Conservation (phyloP, 2,113 vertebrate genomes). For the Thryonomys swinderianus region DNA sequence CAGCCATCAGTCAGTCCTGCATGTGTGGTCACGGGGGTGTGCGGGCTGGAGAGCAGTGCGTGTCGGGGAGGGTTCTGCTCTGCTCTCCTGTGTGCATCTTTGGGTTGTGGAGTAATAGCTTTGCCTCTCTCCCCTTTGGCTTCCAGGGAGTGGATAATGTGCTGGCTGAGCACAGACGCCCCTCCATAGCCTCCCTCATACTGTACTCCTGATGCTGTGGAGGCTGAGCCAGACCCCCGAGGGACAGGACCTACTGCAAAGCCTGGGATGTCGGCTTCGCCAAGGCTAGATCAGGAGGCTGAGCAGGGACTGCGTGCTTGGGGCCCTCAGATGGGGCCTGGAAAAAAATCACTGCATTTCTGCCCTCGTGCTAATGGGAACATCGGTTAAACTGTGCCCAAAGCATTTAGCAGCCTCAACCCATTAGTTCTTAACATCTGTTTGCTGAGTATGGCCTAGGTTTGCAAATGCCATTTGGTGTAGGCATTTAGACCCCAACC, state of each 20-base stretch:
- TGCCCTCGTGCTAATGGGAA: not conserved
- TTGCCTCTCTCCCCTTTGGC: slow-evolving; percentile 74
- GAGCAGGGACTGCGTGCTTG: slow-evolving; percentile 17
- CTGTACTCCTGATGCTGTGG: slow-evolving; percentile 45
- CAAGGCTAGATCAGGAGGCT: slow-evolving; percentile 55
- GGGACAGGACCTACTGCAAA: slow-evolving; percentile 50
- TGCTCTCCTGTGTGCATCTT: not conserved
- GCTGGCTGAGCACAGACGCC: not conserved
- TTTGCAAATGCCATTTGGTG: not conserved
- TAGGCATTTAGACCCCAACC: not conserved
- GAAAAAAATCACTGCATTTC: not conserved
- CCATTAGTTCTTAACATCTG: not conserved
- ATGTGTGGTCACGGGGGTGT: no score
- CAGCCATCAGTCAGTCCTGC: no score
- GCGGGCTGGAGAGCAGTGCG: fast-evolving
- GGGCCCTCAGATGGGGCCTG: slow-evolving; percentile 40
- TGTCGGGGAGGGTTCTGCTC: not conserved
- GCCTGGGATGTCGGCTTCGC: slow-evolving; percentile 18
- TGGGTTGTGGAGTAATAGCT: slow-evolving; percentile 30
- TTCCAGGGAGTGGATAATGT: slow-evolving; percentile 75
- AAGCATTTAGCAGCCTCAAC: not conserved
- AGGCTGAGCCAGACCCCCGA: slow-evolving; percentile 60
- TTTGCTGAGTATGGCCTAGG: not conserved
- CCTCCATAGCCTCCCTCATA: not conserved
- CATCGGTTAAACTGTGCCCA: slow-evolving; percentile 41